Conservation (phyloP, 2,888 invertebrate genomes). For the Lycia hirtaria region DNA sequence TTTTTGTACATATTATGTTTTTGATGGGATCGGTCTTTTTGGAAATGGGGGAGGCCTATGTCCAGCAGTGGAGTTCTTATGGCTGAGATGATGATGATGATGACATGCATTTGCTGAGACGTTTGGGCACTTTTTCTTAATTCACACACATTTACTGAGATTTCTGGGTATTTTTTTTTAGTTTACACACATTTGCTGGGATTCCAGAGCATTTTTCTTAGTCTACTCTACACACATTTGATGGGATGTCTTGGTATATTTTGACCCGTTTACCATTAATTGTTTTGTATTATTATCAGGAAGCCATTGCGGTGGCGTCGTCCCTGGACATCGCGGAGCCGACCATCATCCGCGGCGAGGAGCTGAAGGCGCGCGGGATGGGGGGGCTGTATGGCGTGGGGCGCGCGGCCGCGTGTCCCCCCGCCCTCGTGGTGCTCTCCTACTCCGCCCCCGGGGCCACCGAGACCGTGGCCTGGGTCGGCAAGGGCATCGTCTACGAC, state of each 20-base stretch:
- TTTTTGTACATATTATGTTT: no score
- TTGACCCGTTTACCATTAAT: background rate
- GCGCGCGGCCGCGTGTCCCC: slow-evolving; percentile 79
- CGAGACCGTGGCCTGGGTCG: slow-evolving; percentile 93
- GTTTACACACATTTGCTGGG: no score
- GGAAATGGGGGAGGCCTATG: no score
- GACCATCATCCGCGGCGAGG: slow-evolving; percentile 91
- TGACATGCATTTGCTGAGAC: no score
- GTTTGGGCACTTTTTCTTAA: no score
- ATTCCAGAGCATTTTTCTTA: no score
- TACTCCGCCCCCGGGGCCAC: slow-evolving; percentile 86
- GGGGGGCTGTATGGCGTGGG: slow-evolving; percentile 96
- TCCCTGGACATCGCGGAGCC: slow-evolving; percentile 87
- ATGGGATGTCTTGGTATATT: background rate
- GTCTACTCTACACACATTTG: background rate
- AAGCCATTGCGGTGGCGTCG: slow-evolving; percentile 87
- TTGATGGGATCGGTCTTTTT: no score
- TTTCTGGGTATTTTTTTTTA: background rate
- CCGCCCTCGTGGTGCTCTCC: slow-evolving; percentile 88
- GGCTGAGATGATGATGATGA: no score
- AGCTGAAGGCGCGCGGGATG: slow-evolving; percentile 90
- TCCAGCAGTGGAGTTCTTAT: no score
- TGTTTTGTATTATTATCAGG: slow-evolving; percentile 69
- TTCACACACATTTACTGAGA: background rate
- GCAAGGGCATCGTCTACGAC: slow-evolving; percentile 97